Evolutionary conservation across 2,113 vertebrate species (phyloP).

Genomic region (Halcyon senegalensis): DNA sequence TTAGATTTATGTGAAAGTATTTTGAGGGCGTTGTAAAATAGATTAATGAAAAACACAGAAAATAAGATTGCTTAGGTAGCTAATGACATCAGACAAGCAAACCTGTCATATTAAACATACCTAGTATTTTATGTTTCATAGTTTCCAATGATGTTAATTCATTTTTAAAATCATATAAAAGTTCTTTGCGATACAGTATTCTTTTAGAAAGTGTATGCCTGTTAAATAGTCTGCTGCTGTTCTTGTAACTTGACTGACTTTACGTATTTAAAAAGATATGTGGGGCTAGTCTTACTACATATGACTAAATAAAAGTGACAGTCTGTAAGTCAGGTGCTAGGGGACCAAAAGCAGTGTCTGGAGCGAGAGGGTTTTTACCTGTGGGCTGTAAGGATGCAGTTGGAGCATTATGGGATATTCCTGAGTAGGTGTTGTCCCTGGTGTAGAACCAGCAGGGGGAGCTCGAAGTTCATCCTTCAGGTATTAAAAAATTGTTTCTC

Average conservation of each 20-base stretch:
- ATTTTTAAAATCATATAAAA: background rate
- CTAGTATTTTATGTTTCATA: background rate
- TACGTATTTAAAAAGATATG: background rate
- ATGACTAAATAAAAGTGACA: background rate
- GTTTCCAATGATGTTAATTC: background rate
- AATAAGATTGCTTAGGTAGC: background rate
- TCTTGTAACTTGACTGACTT: background rate
- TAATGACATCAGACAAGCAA: background rate
- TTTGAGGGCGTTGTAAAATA: background rate
- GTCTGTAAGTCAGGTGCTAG: background rate
- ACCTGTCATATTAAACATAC: background rate
- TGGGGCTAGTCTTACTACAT: background rate
- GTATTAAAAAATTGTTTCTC: background rate
- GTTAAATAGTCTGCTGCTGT: background rate
- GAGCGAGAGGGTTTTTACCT: background rate
- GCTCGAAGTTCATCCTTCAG: background rate
- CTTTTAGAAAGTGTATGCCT: background rate
- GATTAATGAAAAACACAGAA: background rate
- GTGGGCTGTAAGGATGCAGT: background rate
- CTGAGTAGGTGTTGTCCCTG: background rate
- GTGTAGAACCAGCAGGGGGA: constrained; percentile 31
- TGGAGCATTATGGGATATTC: background rate
- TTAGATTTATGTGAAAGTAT: background rate
- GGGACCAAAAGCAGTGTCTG: background rate
- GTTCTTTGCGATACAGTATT: background rate